These are phyloP conservation scores for Zaprionus obscuricornis DNA, from an alignment of 2,888 invertebrate genomes.

Conservation along the genomic window DNA sequence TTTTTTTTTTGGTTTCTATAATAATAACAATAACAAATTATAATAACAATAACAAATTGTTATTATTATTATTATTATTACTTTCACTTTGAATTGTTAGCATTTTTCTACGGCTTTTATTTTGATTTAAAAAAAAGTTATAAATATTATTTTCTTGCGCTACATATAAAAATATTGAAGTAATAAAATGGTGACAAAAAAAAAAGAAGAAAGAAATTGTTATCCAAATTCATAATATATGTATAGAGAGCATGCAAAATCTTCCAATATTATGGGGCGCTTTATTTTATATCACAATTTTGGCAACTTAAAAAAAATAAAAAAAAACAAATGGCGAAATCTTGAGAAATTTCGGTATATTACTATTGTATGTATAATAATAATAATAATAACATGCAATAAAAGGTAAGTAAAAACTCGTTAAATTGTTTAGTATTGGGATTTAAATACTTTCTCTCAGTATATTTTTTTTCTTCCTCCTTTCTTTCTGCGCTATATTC, in stretches of 20 bases:
- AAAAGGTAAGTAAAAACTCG: neutral
- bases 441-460: neutral
- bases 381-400: conserved; percentile 35
- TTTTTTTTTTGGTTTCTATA: too few relatives aligned
- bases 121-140: too few relatives aligned
- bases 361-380: too few relatives aligned
- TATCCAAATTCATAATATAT: conserved; percentile 15
- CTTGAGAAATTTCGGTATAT: conserved; percentile 7
- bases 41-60: too few relatives aligned
- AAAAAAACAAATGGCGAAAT: conserved; percentile 1
- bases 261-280: conserved; percentile 1
- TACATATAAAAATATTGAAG: conserved; percentile 9
- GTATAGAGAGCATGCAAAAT: conserved; percentile 28
- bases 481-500: conserved; percentile 18
- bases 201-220: too few relatives aligned
- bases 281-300: conserved; percentile 3
- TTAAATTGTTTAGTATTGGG: neutral
- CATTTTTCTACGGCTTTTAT: too few relatives aligned
- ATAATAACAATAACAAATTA: too few relatives aligned
- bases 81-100: conserved; percentile 78
- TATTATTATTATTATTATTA: too few relatives aligned
- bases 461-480: too few relatives aligned
- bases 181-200: too few relatives aligned
- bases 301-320: conserved; percentile 9
- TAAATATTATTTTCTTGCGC: conserved; percentile 21